Evolutionary conservation across 2,888 invertebrate species (phyloP), one percentile per base, ranked within the genome.

Genomic region (Amphipyra tragopoginis): DNA sequence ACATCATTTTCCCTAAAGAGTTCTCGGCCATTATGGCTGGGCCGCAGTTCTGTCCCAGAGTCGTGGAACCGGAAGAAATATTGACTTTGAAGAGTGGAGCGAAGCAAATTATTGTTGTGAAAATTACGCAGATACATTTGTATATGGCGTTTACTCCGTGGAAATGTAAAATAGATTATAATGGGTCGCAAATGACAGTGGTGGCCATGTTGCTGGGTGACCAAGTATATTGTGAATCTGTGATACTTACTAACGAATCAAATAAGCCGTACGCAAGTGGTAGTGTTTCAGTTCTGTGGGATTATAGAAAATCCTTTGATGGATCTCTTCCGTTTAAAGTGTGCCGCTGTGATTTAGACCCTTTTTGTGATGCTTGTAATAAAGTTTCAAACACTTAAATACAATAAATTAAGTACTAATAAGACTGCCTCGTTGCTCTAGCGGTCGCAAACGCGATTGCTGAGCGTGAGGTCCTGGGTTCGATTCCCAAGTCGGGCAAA

Each of bases 61-160:
- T 92, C 11, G 84, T 86, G 44, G 74, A 84, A 59, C 68, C 86
- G 51, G 83, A 87, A 75, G 77, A 81, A 58, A 75, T 79, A 55
- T 57, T 84, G 40, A 81, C 80, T 39, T 71, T 89, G 58, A 85
- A 85, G 79, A 91, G 87, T 65, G 92, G 92, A 10, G 78, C 79
- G 50, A 86, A 83, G 58, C 79, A 86, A 53, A 77, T 77, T 26
- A 75, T 91, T 48, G 77, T 72, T 54, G 86, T 91, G 62, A 91
- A 88, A 82, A 85, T 92, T 72, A 90, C 91, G 21, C 92, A 92
- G 79, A 88, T 92, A 76, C 89, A 92, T 74, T 77, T 91, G 47
- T 91, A 91, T 55, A 93, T 92, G 92, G 89, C 90, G 2, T 92
- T 90, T 50, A 91, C 91, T n/a, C 86, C 89, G 9, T 92, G 92